Evolutionary conservation across 2,888 invertebrate species (phyloP).

Genomic region (Megastigmus dorsalis): DNA sequence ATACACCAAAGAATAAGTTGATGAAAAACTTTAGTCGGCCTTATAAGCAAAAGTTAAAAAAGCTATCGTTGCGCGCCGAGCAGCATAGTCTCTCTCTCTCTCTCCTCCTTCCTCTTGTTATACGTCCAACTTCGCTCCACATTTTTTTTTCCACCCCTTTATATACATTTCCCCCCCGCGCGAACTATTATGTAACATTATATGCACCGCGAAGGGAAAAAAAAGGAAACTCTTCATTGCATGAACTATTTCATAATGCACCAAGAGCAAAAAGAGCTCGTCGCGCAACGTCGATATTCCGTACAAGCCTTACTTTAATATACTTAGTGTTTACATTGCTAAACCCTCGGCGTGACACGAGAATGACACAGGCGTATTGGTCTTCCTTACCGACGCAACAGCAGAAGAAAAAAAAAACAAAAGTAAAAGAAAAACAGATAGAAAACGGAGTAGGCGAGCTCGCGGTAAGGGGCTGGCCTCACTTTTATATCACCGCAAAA

Average conservation of each 20-base stretch:
- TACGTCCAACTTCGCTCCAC: conserved; percentile 25
- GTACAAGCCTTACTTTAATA: conserved; percentile 36
- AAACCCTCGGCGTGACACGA: conserved; percentile 34
- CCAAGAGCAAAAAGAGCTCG: conserved; percentile 9
- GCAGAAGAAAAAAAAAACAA: too few relatives aligned
- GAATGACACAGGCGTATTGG: conserved; percentile 7
- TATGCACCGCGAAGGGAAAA: background rate
- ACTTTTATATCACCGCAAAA: background rate
- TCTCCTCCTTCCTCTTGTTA: too few relatives aligned
- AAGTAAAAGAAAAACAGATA: too few relatives aligned
- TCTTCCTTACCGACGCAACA: conserved; percentile 22
- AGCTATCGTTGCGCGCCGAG: too few relatives aligned
- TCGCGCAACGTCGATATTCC: conserved; percentile 22
- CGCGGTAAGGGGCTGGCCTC: too few relatives aligned
- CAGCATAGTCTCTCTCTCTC: background rate
- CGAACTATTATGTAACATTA: conserved; percentile 27
- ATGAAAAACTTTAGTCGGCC: background rate
- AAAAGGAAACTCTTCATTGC: conserved; percentile 10
- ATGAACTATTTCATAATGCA: conserved; percentile 45
- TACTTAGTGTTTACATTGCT: conserved; percentile 45
- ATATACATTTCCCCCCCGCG: background rate
- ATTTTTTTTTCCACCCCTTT: background rate
- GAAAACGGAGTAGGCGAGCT: too few relatives aligned
- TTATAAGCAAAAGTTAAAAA: conserved; percentile 21
- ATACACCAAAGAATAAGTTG: background rate